Evolutionary conservation across 2,113 vertebrate genomes (phyloP).

Genomic region (Microtus montanus): DNA sequence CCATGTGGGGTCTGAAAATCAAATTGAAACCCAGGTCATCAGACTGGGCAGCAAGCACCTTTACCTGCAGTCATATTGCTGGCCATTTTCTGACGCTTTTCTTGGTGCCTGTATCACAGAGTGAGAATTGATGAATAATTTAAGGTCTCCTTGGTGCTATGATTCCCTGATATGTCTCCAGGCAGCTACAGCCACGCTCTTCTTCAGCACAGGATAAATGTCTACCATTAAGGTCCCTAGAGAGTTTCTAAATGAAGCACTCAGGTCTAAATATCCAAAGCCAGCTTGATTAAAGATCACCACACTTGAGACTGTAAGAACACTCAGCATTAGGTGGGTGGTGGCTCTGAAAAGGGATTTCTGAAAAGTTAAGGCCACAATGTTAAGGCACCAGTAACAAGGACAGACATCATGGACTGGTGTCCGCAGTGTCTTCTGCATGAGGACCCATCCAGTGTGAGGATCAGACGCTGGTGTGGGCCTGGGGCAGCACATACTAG

Average conservation of each 20-base stretch:
- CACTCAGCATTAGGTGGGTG: background rate
- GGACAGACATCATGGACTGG: background rate
- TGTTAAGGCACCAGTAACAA: background rate
- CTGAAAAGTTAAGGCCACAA: background rate
- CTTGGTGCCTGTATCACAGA: background rate
- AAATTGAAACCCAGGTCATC: background rate
- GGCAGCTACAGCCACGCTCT: background rate
- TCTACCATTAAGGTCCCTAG: background rate
- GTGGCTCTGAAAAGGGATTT: background rate
- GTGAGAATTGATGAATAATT: background rate
- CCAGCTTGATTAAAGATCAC: background rate
- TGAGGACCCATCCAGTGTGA: background rate
- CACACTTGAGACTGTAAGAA: background rate
- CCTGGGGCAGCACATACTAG: background rate
- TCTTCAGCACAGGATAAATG: slow-evolving; percentile 4
- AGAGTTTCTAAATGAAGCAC: background rate
- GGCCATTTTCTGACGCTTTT: background rate
- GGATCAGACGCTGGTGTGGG: background rate
- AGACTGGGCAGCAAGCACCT: background rate
- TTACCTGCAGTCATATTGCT: background rate
- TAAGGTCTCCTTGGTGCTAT: background rate
- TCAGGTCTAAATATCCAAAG: background rate
- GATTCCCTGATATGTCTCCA: background rate
- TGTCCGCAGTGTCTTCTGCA: background rate
- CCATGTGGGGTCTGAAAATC: background rate